Base-by-base conservation (phyloP, 2,888 invertebrate species). In the Amphimallon solstitiale region DNA sequence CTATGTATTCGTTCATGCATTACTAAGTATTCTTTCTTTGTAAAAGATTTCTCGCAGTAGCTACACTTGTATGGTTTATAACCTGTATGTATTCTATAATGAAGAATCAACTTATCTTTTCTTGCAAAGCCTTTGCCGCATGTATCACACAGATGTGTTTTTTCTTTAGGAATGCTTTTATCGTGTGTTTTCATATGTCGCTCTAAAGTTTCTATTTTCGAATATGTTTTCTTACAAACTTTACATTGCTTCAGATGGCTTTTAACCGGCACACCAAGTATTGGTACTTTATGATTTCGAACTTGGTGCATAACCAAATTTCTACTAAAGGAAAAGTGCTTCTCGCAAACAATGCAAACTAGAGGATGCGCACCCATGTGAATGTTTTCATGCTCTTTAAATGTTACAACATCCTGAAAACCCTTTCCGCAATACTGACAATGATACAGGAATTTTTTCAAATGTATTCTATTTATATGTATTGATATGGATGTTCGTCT, bases 1-100 rank as follows among this genome's bases (percentile, higher is more conserved):
- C 85, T 86, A 79, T 88, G 88, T 54, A 87, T 86, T 45, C 88
- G 82, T 80, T 87, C 87, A 81, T 88, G 88, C 72, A 87, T 80
- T 17, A 86, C 85, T 72, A 88, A 78, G 79, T 87, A 78, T 63
- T 79, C 78, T 15, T 72, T 71, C 59, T 79, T 79, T n/a, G 77
- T 80, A 56, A 81, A 81, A 60, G 77, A 75, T 65, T 81, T 81
- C 54, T 72, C 74, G 65, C 81, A 81, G 46, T 78, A 77, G 0
- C 73, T 71, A 65, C 80, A 80, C 17, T 75, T 73, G 63, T 75
- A 80, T 2, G 80, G 80, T 67, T 78, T 79, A 40, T 76, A 75
- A 0, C 80, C 81, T 0, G 79, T 80, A 67, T 80, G 81, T 21
- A 77, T 77, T 14, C 79, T 72, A 54, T 77, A 76, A 56, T 81